Evolutionary conservation across 2,113 vertebrate species (phyloP).

Genomic region (Scomber japonicus): DNA sequence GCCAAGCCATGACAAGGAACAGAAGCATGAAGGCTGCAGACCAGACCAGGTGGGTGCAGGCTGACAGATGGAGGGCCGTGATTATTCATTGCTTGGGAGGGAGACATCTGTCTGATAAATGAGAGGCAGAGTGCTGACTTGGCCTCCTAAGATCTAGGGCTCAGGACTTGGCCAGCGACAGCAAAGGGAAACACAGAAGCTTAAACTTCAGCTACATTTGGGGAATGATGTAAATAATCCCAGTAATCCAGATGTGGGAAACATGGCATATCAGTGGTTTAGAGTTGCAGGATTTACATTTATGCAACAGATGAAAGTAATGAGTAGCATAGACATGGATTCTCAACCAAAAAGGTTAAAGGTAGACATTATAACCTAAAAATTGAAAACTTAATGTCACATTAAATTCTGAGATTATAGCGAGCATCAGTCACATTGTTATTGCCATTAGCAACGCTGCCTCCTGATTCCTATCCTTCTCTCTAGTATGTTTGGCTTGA

Average conservation of each 20-base stretch:
- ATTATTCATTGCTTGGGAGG: conserved; percentile 82
- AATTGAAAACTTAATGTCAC: conserved; percentile 12
- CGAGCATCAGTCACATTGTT: conserved; percentile 14
- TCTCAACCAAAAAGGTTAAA: conserved; percentile 1
- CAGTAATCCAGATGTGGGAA: conserved; percentile 40
- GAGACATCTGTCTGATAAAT: conserved; percentile 83
- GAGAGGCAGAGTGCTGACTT: conserved; percentile 78
- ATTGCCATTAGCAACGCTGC: conserved; percentile 19
- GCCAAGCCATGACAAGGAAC: conserved; percentile 75
- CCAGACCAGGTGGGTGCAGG: conserved; percentile 77
- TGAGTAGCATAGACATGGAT: not conserved
- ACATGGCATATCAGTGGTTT: conserved; percentile 1
- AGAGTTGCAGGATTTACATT: not conserved
- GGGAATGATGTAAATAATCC: conserved; percentile 35
- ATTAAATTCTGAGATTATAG: conserved; percentile 3
- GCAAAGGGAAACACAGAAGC: conserved; percentile 39
- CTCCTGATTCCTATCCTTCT: not conserved
- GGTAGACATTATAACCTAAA: not conserved
- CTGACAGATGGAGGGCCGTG: conserved; percentile 75
- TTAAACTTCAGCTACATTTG: conserved; percentile 39
- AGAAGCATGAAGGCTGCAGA: conserved; percentile 74
- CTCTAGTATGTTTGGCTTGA: conserved; percentile 34
- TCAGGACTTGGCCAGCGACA: conserved; percentile 40
- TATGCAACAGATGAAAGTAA: conserved; percentile 3
- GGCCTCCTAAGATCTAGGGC: conserved; percentile 61